These are phyloP conservation scores for Cinclus mexicanus DNA, from an alignment of 2,113 vertebrate species.

Conservation along the genomic window DNA sequence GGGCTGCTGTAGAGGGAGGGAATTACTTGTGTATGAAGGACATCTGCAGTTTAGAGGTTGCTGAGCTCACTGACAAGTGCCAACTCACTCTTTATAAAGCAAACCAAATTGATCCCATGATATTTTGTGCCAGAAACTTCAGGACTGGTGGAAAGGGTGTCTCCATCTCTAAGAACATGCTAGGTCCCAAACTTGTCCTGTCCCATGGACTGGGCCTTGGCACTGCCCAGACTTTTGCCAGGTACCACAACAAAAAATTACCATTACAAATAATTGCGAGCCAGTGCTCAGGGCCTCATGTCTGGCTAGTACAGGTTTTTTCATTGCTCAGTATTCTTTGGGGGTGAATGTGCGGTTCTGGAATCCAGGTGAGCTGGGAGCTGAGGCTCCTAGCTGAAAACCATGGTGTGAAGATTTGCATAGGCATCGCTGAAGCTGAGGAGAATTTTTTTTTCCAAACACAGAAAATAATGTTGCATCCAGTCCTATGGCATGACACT, in stretches of 20 bases:
- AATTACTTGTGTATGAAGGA: background rate
- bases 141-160: background rate
- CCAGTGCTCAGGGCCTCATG: background rate
- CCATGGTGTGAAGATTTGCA: background rate
- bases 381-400: background rate
- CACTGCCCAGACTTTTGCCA: background rate
- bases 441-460: background rate
- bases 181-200: background rate
- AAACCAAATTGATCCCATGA: background rate
- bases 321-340: background rate
- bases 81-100: background rate
- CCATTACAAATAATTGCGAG: background rate
- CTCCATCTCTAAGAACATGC: background rate
- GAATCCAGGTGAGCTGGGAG: background rate
- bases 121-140: background rate
- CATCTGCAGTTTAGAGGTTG: background rate
- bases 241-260: background rate
- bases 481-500: background rate
- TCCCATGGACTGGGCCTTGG: background rate
- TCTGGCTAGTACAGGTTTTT: background rate
- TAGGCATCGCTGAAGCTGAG: fast-evolving
- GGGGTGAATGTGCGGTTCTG: background rate
- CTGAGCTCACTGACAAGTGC: background rate
- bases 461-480: background rate
- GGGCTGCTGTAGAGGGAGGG: background rate